Evolutionary conservation across 2,797 vertebrate species (phyloP), one percentile per base, ranked within the genome.

Genomic region (Alectoris magna): DNA sequence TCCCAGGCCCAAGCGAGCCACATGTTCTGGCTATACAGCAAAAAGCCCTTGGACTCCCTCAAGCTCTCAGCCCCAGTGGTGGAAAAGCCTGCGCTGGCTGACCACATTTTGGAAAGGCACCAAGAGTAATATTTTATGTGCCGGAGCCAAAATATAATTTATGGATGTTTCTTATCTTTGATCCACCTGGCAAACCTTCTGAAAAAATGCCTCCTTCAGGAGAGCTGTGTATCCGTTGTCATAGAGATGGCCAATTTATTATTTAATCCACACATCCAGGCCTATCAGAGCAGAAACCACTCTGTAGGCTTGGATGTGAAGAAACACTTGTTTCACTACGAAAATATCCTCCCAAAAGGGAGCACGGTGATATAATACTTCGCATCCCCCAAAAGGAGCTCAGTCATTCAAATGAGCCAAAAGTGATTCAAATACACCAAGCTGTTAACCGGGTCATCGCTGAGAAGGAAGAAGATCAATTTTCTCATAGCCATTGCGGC

Each of bases 121-220:
- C 92, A 95, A 88, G 29, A 89, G 93, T 46, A 96, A 94, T 70
- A 91, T 93, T 94, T 95, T 43, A 73, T 3, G 4, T 68, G 15
- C 34, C 38, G 10, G 26, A 91, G 85, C 85, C 82, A 94, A 90
- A 75, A 60, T 34, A 60, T 31, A 59, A 78, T 58, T 94, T 66
- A 86, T 76, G 68, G 27, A 60, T 64, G 51, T 76, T 94, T 76
- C 87, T 95, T 95, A 96, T 96, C 95, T 91, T 79, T 75, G 73
- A 80, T 91, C 60, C 78, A 81, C 94, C 91, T 93, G 94, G 89
- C 69, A 95, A 92, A 58, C 21, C 67, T 78, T 91, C 87, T 78
- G 74, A 94, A 89, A 63, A 22, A 70, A 93, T 0, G 24, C 38
- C 84, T 73, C 62, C 4, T 7, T 76, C 34, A 64, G 66, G 49